Evolutionary conservation across 2,797 vertebrate species (phyloP).

Genomic region (Dendrocincla fuliginosa): DNA sequence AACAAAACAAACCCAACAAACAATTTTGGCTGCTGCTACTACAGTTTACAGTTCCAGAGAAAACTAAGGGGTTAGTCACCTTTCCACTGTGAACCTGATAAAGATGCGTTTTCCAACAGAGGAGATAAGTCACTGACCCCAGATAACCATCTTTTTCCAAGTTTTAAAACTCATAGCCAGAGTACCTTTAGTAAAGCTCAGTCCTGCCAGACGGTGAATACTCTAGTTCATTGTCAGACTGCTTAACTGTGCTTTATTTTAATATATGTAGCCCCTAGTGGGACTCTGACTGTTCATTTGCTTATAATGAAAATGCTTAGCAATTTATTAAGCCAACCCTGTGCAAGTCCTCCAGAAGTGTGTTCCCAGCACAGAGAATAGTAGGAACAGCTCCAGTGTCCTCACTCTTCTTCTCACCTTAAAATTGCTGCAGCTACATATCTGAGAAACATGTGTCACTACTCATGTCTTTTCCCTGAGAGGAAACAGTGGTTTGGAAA

Average conservation of each 20-base stretch:
- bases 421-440: not conserved
- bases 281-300: not conserved
- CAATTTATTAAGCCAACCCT: not conserved
- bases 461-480: not conserved
- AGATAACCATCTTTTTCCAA: not conserved
- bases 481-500: not conserved
- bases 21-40: not conserved
- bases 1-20: not conserved
- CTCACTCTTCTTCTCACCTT: not conserved
- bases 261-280: not conserved
- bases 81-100: not conserved
- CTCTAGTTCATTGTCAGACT: not conserved
- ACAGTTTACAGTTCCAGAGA: not conserved
- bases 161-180: not conserved
- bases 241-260: constrained; percentile 3
- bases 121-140: not conserved
- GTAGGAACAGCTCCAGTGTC: not conserved
- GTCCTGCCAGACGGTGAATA: not conserved
- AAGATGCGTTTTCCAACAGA: not conserved
- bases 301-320: not conserved
- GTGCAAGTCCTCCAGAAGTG: not conserved
- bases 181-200: not conserved
- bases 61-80: not conserved
- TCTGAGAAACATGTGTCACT: not conserved
- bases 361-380: not conserved